Evolutionary conservation across 2,888 invertebrate genomes (phyloP).

Genomic region (Cantharis rufa): DNA sequence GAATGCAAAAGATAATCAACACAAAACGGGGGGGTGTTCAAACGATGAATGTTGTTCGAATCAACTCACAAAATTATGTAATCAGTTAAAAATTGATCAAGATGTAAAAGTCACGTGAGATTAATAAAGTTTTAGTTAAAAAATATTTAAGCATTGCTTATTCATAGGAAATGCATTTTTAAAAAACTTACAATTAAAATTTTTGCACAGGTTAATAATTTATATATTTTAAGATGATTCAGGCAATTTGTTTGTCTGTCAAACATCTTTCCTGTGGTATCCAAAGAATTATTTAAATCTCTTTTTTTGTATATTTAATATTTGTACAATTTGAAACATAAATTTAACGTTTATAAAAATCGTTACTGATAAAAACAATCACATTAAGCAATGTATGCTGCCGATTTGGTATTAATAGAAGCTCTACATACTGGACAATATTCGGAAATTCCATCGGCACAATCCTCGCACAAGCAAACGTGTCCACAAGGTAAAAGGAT

Average conservation of each 20-base stretch:
- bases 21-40: background rate
- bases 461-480: slow-evolving; percentile 87
- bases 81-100: background rate
- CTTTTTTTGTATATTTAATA: background rate
- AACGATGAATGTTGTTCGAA: background rate
- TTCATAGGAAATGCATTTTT: too few relatives aligned
- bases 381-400: slow-evolving; percentile 73
- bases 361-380: background rate
- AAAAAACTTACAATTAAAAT: too few relatives aligned
- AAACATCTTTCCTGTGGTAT: too few relatives aligned
- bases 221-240: too few relatives aligned
- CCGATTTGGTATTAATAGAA: slow-evolving; percentile 69
- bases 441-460: slow-evolving; percentile 69
- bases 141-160: too few relatives aligned
- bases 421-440: slow-evolving; percentile 82
- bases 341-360: background rate
- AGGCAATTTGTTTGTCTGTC: too few relatives aligned
- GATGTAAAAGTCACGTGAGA: background rate
- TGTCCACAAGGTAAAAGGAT: slow-evolving; percentile 89
- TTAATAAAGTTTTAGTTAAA: background rate
- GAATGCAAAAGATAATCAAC: background rate
- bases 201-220: too few relatives aligned
- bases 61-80: background rate
- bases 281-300: background rate
- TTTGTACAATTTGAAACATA: background rate